Evolutionary conservation across 1,140 invertebrate species (phyloP), one percentile per base, ranked within the genome.

Genomic region (Zaprionus kolodkinae): DNA sequence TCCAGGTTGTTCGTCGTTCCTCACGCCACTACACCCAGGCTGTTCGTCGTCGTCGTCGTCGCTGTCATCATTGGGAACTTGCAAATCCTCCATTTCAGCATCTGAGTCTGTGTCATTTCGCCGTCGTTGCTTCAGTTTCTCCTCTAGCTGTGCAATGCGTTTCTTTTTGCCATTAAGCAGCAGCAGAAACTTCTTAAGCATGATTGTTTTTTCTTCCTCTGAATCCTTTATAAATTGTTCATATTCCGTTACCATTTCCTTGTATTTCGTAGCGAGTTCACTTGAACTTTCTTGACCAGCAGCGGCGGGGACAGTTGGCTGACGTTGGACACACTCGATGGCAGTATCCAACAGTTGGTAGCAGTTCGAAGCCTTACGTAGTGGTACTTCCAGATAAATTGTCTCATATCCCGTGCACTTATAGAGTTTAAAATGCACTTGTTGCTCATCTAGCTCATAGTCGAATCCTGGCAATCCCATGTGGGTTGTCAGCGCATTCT

Each of bases 321-420:
- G 45, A 7, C 35, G 45, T n/a, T 71, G 70, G 0, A 15, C 40
- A 30, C 17, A 54, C 48, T 89, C 81, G 6, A 89, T 70, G 17
- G 78, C 86, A 17, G 72, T 60, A 21, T 89, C 86, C 21, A 89
- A 25, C 52, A 89, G 10, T 9, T 73, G 70, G 15, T 76, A 70
- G 13, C 72, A 66, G 15, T 79, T 85, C 3, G 86, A 74, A 0
- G 78, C 33, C 15, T 74, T 70, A 1, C 72, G 66, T 1, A 89
- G 50, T 13, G 56, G 5, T 48, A 85, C 17, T 3, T 89, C 81
- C 25, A 85, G 21, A 7, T 81, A 90, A 0, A 90, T 30, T 0
- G 78, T 89, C 13, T 89, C 85, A 40, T 62, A 90, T 36, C 85
- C 85, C 6, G 59, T 30, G 45, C 86, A 89, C 54, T 85, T 89